Base-by-base conservation (phyloP, 2,888 invertebrate species). In the Mesorhabditis spiculigera region DNA sequence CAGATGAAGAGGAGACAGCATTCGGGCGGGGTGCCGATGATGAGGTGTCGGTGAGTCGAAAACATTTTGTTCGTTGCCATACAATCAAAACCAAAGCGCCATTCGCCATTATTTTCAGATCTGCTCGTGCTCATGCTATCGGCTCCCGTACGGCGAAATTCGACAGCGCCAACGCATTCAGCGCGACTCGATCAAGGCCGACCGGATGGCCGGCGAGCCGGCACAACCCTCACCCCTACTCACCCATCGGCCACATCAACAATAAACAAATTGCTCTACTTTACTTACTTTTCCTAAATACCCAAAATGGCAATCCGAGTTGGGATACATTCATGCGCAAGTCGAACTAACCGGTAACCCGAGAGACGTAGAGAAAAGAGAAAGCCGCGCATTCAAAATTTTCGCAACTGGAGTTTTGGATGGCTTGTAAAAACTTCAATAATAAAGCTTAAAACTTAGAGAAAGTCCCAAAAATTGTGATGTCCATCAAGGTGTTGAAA, bases 61-160 rank as follows among this genome's bases (percentile, higher is more conserved):
- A 67, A 67, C 28, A n/a, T 62, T 61, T 13, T 67, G 63, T 63
- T n/a, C 28, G 41, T 42, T 45, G 10, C 16, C 6, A 61, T 5
- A 43, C n/a, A n/a, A n/a, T 28, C 16, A 63, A 28, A 1, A 63
- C 28, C 16, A 41, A n/a, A n/a, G 6, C n/a, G 28, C 6, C 8
- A 50, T 28, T 28, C 28, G 28, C 28, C 28, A 28, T 10, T 45
- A 5, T 43, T 71, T 77, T 8, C 74, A 79, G 79, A 68, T 78
- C 4, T 93, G 93, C 85, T 92, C 92, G 5, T 93, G 93, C 86
- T 92, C 92, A 5, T 93, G 93, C 81, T 90, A 93, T 75, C 82
- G 84, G 64, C 66, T 83, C 13, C 82, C 79, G 0, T 80, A 81
- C 66, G 69, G 71, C 5, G 44, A 50, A n/a, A 50, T 68, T 13